Percentiles rank a stretch among this genome's conserved stretches.
Evolutionary conservation across 1,140 invertebrate species (phyloP).

Genomic region (Apis florea): DNA sequence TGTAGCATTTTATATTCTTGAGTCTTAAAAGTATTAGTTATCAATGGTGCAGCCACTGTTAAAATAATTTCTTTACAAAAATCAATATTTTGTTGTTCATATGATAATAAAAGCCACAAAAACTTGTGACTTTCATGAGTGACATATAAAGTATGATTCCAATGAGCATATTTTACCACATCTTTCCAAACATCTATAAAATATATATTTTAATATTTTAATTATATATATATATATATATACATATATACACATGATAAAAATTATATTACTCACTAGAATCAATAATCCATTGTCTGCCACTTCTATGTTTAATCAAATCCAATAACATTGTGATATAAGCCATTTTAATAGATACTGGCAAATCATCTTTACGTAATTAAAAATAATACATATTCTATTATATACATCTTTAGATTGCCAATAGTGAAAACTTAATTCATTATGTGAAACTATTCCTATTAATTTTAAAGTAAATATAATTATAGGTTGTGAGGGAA

Average conservation of each 20-base stretch:
- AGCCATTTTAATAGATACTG: constrained; percentile 83
- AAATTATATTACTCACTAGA: constrained; percentile 66
- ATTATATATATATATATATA: not conserved
- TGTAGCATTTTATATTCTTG: constrained; percentile 70
- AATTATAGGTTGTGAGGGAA: constrained; percentile 75
- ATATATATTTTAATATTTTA: not conserved
- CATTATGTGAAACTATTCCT: constrained; percentile 75
- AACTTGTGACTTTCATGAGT: constrained; percentile 82
- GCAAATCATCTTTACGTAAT: constrained; percentile 69
- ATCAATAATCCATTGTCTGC: constrained; percentile 81
- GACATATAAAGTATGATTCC: constrained; percentile 84
- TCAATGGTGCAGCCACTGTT: constrained; percentile 78
- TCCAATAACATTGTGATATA: constrained; percentile 81
- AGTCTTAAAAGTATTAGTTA: constrained; percentile 74
- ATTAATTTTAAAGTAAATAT: constrained; percentile 79
- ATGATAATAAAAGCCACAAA: constrained; percentile 80
- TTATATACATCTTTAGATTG: constrained; percentile 73
- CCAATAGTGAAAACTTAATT: constrained; percentile 74
- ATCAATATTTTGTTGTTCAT: constrained; percentile 77
- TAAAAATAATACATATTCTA: constrained; percentile 71
- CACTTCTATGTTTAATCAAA: constrained; percentile 80
- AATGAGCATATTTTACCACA: constrained; percentile 81
- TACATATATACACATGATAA: not conserved
- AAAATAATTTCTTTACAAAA: constrained; percentile 80
- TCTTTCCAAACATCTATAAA: constrained; percentile 79